Percentiles rank a stretch among this genome's conserved stretches.
Evolutionary conservation across 1,140 invertebrate genomes (phyloP).

Genomic region (Archivesica marissinica): DNA sequence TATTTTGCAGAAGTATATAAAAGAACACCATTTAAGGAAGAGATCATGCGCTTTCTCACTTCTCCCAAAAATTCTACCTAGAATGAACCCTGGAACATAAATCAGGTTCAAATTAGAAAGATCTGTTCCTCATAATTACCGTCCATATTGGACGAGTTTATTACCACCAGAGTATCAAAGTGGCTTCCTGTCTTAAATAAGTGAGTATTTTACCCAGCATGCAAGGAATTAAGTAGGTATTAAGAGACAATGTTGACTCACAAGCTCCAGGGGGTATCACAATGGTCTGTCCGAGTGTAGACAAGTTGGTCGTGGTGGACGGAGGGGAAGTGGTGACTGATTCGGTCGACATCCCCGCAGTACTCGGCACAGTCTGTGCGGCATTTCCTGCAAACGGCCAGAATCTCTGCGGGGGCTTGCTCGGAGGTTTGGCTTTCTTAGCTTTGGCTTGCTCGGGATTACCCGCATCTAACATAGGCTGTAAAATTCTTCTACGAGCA

Average conservation of each 20-base stretch:
- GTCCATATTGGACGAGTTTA: no score
- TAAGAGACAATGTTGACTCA: constrained; percentile 16
- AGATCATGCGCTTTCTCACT: no score
- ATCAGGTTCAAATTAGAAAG: no score
- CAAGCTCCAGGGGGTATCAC: constrained; percentile 40
- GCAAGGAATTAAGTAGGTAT: not conserved
- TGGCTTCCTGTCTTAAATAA: no score
- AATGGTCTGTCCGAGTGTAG: constrained; percentile 32
- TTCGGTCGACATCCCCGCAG: constrained; percentile 66
- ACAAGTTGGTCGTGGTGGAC: constrained; percentile 14
- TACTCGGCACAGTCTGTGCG: constrained; percentile 82
- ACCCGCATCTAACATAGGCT: constrained; percentile 88
- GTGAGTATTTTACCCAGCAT: no score
- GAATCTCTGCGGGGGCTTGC: constrained; percentile 85
- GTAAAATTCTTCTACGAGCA: constrained; percentile 94
- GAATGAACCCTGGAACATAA: no score
- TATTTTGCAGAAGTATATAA: no score
- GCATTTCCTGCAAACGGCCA: constrained; percentile 86
- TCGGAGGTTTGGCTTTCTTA: constrained; percentile 81
- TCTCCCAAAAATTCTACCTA: no score
- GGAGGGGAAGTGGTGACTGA: constrained; percentile 13
- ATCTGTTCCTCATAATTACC: no score
- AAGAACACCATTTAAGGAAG: no score
- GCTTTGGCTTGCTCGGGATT: constrained; percentile 80
- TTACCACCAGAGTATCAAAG: no score